phyloP scores from a whole-genome alignment of 2,888 invertebrate genomes.

The Leptinotarsa haldemani region DNA sequence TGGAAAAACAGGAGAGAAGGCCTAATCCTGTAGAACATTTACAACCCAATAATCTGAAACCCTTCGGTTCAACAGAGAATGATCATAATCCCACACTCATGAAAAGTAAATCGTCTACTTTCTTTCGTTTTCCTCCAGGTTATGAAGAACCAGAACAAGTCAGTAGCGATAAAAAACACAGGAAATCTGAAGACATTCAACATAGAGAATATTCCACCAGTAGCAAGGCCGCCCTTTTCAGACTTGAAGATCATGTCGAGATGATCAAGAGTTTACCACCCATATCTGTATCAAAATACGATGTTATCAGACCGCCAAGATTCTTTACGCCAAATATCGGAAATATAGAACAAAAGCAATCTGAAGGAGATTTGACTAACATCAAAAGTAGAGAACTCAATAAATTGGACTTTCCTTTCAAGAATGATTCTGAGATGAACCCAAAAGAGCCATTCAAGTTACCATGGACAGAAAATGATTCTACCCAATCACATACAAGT shows the following conservation, averaged over 20 bases:
- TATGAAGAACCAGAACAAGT: neutral
- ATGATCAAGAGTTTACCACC: conserved; percentile 16
- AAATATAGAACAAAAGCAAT: neutral
- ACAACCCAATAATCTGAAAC: conserved; percentile 25
- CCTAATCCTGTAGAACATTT: conserved; percentile 13
- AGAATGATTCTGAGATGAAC: neutral
- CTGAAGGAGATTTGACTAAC: neutral
- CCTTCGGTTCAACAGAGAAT: conserved; percentile 22
- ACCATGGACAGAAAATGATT: neutral
- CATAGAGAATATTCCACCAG: conserved; percentile 23
- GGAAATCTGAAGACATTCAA: conserved; percentile 17
- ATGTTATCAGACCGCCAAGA: neutral
- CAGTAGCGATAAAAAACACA: neutral
- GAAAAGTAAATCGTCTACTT: conserved; percentile 1
- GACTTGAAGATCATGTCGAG: conserved; percentile 7
- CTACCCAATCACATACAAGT: neutral
- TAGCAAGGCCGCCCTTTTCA: neutral
- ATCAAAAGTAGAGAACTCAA: too few species aligned
- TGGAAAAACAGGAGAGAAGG: conserved; percentile 11
- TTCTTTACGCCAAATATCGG: neutral
- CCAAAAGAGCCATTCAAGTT: neutral
- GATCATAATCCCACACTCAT: conserved; percentile 7
- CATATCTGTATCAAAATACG: neutral
- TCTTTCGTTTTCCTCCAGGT: conserved; percentile 2
- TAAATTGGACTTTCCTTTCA: neutral